Evolutionary conservation across 2,797 vertebrate genomes (phyloP).

Genomic region (Lacerta bilineata): DNA sequence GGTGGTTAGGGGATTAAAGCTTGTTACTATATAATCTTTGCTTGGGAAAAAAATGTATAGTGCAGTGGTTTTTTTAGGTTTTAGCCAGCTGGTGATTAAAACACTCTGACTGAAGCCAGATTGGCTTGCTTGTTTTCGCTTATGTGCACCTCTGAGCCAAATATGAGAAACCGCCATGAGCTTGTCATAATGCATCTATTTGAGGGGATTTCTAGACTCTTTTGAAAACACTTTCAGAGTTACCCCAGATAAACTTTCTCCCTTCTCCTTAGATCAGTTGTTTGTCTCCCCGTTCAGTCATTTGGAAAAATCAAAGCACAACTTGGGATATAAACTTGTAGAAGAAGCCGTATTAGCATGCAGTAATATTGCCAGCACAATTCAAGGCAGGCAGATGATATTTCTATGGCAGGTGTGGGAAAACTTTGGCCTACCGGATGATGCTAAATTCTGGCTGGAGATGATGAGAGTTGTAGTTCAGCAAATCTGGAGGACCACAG

Average conservation of each 20-base stretch:
- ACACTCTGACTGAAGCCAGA: slow-evolving; percentile 50
- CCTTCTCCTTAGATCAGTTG: neutral
- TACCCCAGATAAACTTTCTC: slow-evolving; percentile 32
- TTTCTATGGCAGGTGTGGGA: neutral
- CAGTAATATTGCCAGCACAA: neutral
- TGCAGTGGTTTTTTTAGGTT: slow-evolving; percentile 44
- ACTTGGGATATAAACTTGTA: neutral
- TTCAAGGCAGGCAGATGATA: neutral
- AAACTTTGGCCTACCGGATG: too few species aligned
- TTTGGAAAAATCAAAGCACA: slow-evolving; percentile 13
- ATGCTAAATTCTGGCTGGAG: too few species aligned
- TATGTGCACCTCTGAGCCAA: slow-evolving; percentile 56
- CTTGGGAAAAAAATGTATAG: slow-evolving; percentile 68
- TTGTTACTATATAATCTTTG: slow-evolving; percentile 70
- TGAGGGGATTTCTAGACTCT: slow-evolving; percentile 47
- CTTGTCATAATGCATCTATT: slow-evolving; percentile 58
- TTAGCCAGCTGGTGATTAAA: slow-evolving; percentile 69
- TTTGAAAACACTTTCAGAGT: slow-evolving; percentile 53
- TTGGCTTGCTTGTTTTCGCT: slow-evolving; percentile 56
- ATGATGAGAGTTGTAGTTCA: too few species aligned
- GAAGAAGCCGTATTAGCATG: neutral
- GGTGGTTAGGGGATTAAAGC: slow-evolving; percentile 66
- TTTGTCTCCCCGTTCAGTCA: slow-evolving; percentile 27
- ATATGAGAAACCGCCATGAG: slow-evolving; percentile 45
- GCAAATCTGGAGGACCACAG: too few species aligned